These are phyloP conservation scores for Pristionchus entomophagus DNA, from an alignment of 2,888 invertebrate species.

Conservation along the genomic window DNA sequence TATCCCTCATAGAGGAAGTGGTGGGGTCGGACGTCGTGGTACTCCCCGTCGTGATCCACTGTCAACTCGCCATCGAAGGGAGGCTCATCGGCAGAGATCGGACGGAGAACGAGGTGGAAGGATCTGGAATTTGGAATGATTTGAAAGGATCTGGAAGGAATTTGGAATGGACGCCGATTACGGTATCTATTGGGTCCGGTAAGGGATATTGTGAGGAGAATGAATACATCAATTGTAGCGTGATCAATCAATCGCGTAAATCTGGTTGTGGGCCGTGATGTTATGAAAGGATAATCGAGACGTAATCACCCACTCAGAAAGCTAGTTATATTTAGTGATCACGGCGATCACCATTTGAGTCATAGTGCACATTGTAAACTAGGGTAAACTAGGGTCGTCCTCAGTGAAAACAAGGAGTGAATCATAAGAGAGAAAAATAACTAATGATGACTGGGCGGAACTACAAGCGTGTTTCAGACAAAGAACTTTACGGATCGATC, in stretches of 20 bases:
- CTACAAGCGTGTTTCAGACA: too few species aligned
- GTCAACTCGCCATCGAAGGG: conserved; percentile 65
- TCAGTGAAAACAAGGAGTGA: neutral
- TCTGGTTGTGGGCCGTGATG: too few species aligned
- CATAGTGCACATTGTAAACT: neutral
- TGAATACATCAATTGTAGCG: too few species aligned
- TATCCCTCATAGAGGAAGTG: conserved; percentile 73
- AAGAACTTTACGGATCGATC: too few species aligned
- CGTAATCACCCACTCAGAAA: neutral
- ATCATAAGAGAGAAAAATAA: neutral
- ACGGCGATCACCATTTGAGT: too few species aligned
- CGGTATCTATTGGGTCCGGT: too few species aligned
- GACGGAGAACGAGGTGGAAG: conserved; percentile 68
- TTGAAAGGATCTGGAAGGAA: too few species aligned
- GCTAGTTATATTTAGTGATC: neutral
- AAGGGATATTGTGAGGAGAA: too few species aligned
- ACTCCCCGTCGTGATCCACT: conserved; percentile 70
- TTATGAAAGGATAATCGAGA: too few species aligned
- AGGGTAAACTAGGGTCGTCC: neutral
- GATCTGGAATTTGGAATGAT: conserved; percentile 58
- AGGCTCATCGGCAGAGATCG: conserved; percentile 56
- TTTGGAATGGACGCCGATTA: too few species aligned
- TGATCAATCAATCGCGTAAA: too few species aligned
- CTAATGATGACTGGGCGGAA: too few species aligned
- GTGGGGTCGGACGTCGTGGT: conserved; percentile 64